Conservation (phyloP, 2,797 vertebrate species). For the Hemitrygon akajei region DNA sequence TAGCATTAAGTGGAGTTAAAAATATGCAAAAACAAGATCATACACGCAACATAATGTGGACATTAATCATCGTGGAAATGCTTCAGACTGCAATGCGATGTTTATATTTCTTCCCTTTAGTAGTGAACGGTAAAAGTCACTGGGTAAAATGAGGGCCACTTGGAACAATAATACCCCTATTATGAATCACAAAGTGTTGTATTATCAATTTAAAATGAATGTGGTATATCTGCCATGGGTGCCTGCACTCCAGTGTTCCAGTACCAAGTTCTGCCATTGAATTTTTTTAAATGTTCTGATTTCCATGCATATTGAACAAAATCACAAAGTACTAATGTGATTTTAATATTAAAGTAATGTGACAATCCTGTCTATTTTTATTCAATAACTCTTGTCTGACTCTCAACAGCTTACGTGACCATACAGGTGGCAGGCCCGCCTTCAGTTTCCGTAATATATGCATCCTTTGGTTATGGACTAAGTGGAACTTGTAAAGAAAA, state of each 20-base stretch:
- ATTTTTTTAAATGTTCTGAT: not conserved
- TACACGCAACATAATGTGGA: not conserved
- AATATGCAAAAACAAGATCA: not conserved
- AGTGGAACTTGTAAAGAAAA: not conserved
- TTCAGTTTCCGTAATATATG: not conserved
- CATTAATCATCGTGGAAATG: slow-evolving; percentile 17
- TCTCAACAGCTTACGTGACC: not conserved
- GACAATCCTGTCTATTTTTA: not conserved
- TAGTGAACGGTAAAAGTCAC: slow-evolving; percentile 4
- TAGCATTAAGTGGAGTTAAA: not conserved
- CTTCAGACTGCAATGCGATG: not conserved
- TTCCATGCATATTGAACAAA: not conserved
- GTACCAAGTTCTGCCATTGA: not conserved
- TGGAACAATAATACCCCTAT: not conserved
- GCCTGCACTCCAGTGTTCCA: not conserved
- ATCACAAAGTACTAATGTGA: not conserved
- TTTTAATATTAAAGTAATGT: not conserved
- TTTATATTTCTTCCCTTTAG: slow-evolving; percentile 2
- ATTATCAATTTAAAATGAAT: slow-evolving; percentile 7
- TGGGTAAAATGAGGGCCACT: not conserved
- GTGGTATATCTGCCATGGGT: not conserved
- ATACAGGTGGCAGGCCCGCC: not conserved
- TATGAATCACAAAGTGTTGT: not conserved
- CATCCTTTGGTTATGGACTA: not conserved
- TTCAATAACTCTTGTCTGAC: not conserved